phyloP scores from a whole-genome alignment of 1,140 invertebrate species.

The Ylistrum balloti region DNA sequence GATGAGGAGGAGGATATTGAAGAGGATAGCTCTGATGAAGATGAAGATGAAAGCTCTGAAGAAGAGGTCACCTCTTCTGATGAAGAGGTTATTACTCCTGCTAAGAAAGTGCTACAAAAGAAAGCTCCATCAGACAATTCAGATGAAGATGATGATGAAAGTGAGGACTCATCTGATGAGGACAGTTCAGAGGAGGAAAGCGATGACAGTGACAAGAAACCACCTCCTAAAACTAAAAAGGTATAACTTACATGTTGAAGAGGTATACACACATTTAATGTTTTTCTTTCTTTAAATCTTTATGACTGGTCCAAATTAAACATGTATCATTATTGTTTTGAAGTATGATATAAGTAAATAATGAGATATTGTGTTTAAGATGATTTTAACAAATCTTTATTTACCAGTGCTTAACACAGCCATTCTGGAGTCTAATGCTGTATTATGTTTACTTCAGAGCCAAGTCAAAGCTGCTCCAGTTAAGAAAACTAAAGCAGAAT shows the following conservation, averaged over 20 bases:
- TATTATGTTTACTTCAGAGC: slow-evolving; percentile 8
- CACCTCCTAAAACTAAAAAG: slow-evolving; percentile 54
- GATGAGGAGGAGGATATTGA: slow-evolving; percentile 78
- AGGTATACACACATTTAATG: not conserved
- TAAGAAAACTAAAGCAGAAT: slow-evolving; percentile 53
- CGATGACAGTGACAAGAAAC: slow-evolving; percentile 64
- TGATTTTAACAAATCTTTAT: too few species aligned
- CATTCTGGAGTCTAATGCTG: too few species aligned
- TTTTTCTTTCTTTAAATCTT: not conserved
- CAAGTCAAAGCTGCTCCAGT: slow-evolving; percentile 46
- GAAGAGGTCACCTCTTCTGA: slow-evolving; percentile 62
- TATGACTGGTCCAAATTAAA: too few species aligned
- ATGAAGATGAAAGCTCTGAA: slow-evolving; percentile 71
- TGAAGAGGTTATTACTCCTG: slow-evolving; percentile 45
- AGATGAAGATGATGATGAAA: slow-evolving; percentile 62
- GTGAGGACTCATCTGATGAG: slow-evolving; percentile 66
- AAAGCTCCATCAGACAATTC: slow-evolving; percentile 47
- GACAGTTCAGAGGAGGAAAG: slow-evolving; percentile 69
- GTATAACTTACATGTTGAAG: not conserved
- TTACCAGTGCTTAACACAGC: too few species aligned
- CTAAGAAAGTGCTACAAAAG: not conserved
- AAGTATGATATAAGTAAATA: too few species aligned
- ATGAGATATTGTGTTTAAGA: too few species aligned
- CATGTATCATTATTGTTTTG: too few species aligned
- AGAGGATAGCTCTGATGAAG: slow-evolving; percentile 73